Evolutionary conservation across 2,797 vertebrate species (phyloP).

Genomic region (Zonotrichia albicollis): DNA sequence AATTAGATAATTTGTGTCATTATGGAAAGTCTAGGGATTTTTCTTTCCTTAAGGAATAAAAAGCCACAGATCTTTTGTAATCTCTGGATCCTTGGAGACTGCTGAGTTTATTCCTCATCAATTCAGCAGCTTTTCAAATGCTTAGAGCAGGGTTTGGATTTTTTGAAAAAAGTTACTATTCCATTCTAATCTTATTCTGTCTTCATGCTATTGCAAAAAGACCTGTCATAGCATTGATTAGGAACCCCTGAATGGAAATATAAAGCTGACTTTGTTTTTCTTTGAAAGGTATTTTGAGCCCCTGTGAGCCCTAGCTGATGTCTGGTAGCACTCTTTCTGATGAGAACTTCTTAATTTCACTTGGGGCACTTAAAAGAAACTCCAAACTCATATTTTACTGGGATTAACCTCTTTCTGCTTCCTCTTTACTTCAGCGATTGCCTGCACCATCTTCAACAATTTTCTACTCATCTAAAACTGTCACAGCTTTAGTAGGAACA

Average conservation of each 20-base stretch:
- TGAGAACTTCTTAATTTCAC: not conserved
- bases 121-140: not conserved
- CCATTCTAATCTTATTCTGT: not conserved
- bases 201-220: not conserved
- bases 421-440: not conserved
- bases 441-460: not conserved
- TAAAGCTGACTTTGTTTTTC: not conserved
- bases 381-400: not conserved
- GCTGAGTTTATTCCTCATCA: not conserved
- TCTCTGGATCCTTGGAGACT: not conserved
- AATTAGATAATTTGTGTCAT: slow-evolving; percentile 4
- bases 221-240: not conserved
- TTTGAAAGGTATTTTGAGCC: not conserved
- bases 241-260: not conserved
- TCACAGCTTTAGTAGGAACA: not conserved
- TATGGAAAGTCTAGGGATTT: not conserved
- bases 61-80: not conserved
- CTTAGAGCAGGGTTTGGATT: not conserved
- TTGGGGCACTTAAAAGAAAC: accelerated
- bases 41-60: not conserved
- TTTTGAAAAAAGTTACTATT: not conserved
- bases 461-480: not conserved
- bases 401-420: not conserved
- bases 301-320: not conserved
- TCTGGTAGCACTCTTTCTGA: not conserved